phyloP scores from a whole-genome alignment of 1,140 invertebrate genomes.

The Drosophila busckii region DNA sequence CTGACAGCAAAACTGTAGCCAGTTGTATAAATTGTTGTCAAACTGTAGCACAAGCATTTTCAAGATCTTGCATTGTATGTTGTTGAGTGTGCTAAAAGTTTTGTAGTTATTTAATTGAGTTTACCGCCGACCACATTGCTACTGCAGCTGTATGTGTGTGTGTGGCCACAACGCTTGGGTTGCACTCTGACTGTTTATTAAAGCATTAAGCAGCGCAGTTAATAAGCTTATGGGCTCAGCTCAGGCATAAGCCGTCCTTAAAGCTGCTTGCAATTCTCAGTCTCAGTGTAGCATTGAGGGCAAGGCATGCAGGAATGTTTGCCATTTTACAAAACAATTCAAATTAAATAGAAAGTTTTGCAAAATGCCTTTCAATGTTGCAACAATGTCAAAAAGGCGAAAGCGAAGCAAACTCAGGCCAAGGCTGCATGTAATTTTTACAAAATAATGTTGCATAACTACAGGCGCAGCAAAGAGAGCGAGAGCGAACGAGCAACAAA shows the following conservation, averaged over 20 bases:
- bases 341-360: conserved; percentile 68
- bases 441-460: conserved; percentile 73
- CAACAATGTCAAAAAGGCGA: no score
- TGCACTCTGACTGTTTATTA: conserved; percentile 66
- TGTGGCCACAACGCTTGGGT: conserved; percentile 50
- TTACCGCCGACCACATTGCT: conserved; percentile 59
- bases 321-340: conserved; percentile 61
- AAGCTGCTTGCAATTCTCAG: no score
- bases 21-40: conserved; percentile 69
- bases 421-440: conserved; percentile 51
- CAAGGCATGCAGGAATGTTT: conserved; percentile 43
- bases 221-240: conserved; percentile 56
- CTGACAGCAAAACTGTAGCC: no score
- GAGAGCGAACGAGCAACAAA: no score
- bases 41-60: conserved; percentile 67
- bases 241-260: conserved; percentile 7
- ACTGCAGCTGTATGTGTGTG: no score
- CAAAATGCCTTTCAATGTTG: no score
- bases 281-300: not conserved
- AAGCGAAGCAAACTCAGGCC: not conserved
- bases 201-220: conserved; percentile 66
- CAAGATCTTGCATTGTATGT: conserved; percentile 57
- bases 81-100: conserved; percentile 52
- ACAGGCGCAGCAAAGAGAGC: conserved; percentile 23
- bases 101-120: conserved; percentile 73